phyloP scores from a whole-genome alignment of 2,888 invertebrate species.

The Orchesella flavescens region DNA sequence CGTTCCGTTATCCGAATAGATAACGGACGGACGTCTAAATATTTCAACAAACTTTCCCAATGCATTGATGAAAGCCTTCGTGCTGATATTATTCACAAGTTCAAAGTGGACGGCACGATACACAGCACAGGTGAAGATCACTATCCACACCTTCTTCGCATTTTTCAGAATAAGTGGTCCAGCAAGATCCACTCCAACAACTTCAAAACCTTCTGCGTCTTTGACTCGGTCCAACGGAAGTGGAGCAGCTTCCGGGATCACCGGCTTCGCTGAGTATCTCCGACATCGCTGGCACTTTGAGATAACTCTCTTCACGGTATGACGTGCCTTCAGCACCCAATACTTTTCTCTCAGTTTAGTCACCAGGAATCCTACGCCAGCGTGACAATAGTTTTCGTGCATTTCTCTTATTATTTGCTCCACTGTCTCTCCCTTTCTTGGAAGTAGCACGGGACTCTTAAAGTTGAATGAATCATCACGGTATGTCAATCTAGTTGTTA shows the following conservation, averaged over 20 bases:
- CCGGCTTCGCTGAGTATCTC: background rate
- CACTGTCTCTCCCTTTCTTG: background rate
- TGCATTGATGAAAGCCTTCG: slow-evolving; percentile 73
- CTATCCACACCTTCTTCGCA: slow-evolving; percentile 73
- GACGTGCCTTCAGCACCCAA: background rate
- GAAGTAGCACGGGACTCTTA: slow-evolving; percentile 11
- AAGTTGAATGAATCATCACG: slow-evolving; percentile 3
- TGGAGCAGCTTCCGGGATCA: background rate
- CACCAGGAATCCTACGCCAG: slow-evolving; percentile 26
- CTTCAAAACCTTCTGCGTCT: slow-evolving; percentile 51
- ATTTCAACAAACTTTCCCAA: slow-evolving; percentile 73
- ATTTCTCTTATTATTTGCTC: background rate
- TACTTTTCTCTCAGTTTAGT: slow-evolving; percentile 3
- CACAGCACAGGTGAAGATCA: slow-evolving; percentile 74
- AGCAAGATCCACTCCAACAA: slow-evolving; percentile 73
- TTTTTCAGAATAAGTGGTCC: slow-evolving; percentile 73
- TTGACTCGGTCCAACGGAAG: slow-evolving; percentile 19
- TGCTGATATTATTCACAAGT: slow-evolving; percentile 72
- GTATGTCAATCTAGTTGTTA: slow-evolving; percentile 14
- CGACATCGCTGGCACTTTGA: background rate
- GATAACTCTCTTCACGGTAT: background rate
- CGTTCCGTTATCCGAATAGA: slow-evolving; percentile 73
- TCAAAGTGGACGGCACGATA: slow-evolving; percentile 74
- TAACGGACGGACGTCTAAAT: slow-evolving; percentile 72
- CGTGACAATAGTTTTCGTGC: slow-evolving; percentile 15